A percentile compares a stretch with the other conserved stretches of the same genome.
Conservation (phyloP, 2,888 invertebrate species). For the Heteromyza rotundicornis region DNA sequence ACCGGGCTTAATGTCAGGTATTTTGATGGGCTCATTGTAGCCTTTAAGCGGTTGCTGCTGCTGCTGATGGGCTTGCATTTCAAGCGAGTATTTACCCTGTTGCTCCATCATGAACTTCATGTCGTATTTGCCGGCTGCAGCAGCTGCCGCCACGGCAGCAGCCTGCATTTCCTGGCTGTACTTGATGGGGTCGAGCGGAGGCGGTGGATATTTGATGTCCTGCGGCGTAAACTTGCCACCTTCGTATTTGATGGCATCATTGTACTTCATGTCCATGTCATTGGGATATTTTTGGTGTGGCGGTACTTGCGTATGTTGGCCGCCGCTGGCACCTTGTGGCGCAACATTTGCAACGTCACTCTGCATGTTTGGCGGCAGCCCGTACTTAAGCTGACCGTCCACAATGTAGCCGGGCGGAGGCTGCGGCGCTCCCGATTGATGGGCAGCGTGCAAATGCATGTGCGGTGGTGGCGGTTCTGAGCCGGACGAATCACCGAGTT, state of each 20-base stretch:
- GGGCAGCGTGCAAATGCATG: constrained; percentile 48
- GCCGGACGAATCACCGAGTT: constrained; percentile 50
- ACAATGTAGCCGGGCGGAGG: constrained; percentile 51
- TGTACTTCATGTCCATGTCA: constrained; percentile 60
- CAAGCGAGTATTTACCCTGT: constrained; percentile 52
- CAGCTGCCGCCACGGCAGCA: constrained; percentile 47
- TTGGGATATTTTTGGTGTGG: constrained; percentile 55
- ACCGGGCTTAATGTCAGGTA: constrained; percentile 56
- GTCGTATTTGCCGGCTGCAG: constrained; percentile 57
- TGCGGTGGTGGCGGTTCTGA: constrained; percentile 60
- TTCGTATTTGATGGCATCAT: constrained; percentile 56
- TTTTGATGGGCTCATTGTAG: constrained; percentile 57
- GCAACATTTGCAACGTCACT: constrained; percentile 44
- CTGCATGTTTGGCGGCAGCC: constrained; percentile 42
- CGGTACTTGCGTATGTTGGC: constrained; percentile 24
- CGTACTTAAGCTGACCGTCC: constrained; percentile 54
- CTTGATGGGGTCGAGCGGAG: constrained; percentile 53
- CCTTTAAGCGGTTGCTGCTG: constrained; percentile 37
- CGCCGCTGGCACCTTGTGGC: constrained; percentile 17
- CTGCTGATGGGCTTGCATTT: constrained; percentile 42
- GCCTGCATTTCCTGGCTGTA: constrained; percentile 60
- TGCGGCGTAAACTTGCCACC: constrained; percentile 53
- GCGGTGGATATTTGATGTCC: constrained; percentile 64
- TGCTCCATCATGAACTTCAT: constrained; percentile 61
- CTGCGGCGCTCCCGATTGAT: constrained; percentile 43